Evolutionary conservation across 2,888 invertebrate genomes (phyloP), one percentile per base, ranked within the genome.

Genomic region (Trachelus troglodyta): DNA sequence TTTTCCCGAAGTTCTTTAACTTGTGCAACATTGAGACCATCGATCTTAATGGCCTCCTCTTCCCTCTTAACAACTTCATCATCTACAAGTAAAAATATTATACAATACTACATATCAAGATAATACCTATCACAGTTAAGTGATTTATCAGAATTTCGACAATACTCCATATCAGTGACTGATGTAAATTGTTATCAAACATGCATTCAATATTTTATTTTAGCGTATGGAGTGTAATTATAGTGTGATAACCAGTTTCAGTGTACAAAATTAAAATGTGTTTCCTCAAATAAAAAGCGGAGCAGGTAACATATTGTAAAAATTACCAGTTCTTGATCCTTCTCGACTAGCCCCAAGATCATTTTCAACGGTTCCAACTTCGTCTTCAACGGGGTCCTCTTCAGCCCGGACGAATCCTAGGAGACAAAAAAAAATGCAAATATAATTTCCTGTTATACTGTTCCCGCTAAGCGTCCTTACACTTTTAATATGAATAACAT

Each of bases 21-120:
- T 92, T 99, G 98, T 31, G 98, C 96, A 31, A 97, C 97, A 93
- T 96, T 99, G 79, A 99, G 93, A 4, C 97, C 98, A 93, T 99
- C 99, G 77, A 99, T 93, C 89, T 98, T 97, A 85, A 99, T 98
- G 0, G 98, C 97, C 93, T 99, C 98, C 92, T 98, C 98, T 92
- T 99, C 99, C 85, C 98, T 95, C 89, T 95, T 92, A 69, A 98
- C 94, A 9, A 95, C 96, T 92, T 98, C 98, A 92, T 97, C 96
- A 93, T 99, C 99, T 95, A 90, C n/a, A 83, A 80, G 23, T 0
- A 56, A 56, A 56, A 9, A 56, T 56, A 56, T 56, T 23, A 56
- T 56, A 56, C 56, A 23, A 23, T 76, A 73, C 69, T 30, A 76
- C 74, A 81, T 81, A 33, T n/a, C 15, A 71, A 71, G 33, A 31